Evolutionary conservation across 2,797 vertebrate species (phyloP).

Genomic region (Sarcoramphus papa): DNA sequence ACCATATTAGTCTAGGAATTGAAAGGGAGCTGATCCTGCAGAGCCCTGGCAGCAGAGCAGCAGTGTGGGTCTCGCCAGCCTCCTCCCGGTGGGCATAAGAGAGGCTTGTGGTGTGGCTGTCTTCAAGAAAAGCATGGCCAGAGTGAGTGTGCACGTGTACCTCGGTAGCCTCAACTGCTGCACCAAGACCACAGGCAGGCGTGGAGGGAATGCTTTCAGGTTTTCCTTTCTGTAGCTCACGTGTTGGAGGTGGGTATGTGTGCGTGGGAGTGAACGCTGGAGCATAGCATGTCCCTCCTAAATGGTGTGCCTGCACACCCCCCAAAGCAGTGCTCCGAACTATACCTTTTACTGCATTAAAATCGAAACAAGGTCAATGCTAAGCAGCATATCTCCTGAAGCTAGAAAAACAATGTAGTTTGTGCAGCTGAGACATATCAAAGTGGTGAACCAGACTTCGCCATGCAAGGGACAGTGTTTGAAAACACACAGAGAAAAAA

Average conservation of each 20-base stretch:
- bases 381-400: background rate
- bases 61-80: rapidly evolving
- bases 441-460: background rate
- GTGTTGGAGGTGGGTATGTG: background rate
- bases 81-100: background rate
- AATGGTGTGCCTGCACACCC: background rate
- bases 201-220: background rate
- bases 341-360: background rate
- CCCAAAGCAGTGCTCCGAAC: background rate
- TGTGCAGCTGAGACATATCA: background rate
- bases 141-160: background rate
- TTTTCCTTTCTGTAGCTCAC: background rate
- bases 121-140: background rate
- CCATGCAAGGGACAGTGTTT: background rate
- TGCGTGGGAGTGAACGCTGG: background rate
- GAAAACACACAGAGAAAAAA: background rate
- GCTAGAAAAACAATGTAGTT: background rate
- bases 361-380: background rate
- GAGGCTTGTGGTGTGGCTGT: background rate
- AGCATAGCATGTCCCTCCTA: background rate
- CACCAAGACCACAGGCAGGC: rapidly evolving
- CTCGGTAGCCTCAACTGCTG: background rate
- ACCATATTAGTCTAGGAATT: background rate
- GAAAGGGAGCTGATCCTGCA: background rate
- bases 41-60: background rate